phyloP scores from a whole-genome alignment of 2,888 invertebrate species.

The Trisateles emortualis region DNA sequence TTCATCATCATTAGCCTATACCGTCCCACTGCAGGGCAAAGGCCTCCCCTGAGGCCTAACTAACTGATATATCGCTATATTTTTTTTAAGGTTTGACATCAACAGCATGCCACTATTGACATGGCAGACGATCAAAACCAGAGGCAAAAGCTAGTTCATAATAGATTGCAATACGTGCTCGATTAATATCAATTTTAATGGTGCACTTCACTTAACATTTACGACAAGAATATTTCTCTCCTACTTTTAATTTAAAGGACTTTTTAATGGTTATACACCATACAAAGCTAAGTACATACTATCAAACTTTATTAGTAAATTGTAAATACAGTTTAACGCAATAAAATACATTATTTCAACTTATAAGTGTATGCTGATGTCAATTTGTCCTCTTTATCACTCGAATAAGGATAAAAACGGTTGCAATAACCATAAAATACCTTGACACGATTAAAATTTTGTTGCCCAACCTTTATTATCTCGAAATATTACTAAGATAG shows the following conservation, averaged over 20 bases:
- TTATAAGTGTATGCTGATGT: neutral
- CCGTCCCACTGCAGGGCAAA: no score
- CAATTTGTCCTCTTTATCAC: conserved; percentile 17
- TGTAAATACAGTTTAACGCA: conserved; percentile 15
- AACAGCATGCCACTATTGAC: no score
- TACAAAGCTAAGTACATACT: neutral
- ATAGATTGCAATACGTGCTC: neutral
- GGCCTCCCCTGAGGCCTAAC: no score
- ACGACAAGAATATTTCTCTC: neutral
- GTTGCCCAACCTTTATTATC: conserved; percentile 12
- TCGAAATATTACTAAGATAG: conserved; percentile 3
- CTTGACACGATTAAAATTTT: conserved; percentile 13
- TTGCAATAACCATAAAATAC: conserved; percentile 14
- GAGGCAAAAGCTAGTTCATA: no score
- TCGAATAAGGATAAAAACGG: neutral
- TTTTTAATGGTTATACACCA: conserved; percentile 18
- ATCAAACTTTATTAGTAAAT: conserved; percentile 15
- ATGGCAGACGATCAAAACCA: no score
- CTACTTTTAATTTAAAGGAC: neutral
- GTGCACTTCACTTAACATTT: neutral
- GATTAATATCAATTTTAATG: neutral
- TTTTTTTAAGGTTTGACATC: no score
- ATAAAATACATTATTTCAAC: conserved; percentile 13
- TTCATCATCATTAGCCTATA: no score
- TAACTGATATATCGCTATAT: no score